Evolutionary conservation across 2,888 invertebrate genomes (phyloP), one percentile per base, ranked within the genome.

Genomic region (Deroplatys truncata): DNA sequence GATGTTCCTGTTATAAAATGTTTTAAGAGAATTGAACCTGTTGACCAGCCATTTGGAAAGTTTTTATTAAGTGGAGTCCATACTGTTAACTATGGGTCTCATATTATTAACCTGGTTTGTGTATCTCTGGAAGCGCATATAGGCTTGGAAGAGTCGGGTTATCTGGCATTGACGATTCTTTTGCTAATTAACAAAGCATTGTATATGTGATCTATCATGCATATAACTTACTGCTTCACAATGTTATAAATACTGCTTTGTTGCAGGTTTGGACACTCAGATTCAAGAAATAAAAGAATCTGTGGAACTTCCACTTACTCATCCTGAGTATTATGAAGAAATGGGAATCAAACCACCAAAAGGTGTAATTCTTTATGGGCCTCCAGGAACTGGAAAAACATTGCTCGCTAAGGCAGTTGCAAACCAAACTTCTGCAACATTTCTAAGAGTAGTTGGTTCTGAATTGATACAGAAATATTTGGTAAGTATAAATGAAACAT

Each of bases 321-420:
- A 99, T 94, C 99, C 99, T 0, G 99, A 99, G 93, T 99, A 99
- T 94, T 99, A 99, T 93, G 99, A 99, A 94, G 99, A 99, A 94
- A 99, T 99, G 99, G 99, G 99, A 86, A 99, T 99, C 92, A 98
- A 99, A 93, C 99, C 99, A 25, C 99, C 99, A 0, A 99, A 99
- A 93, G 99, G 99, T 91, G 99, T 99, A 0, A 99, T 99, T 92
- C 95, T 99, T 82, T 99, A 99, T 94, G 99, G 99, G 0, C 97
- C 98, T 28, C 99, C 99, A 0, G 99, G 99, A 85, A 99, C 99
- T 28, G 99, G 99, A 88, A 99, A 99, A 94, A 99, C 99, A 0
- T 94, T 99, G 84, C 94, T 99, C 89, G 99, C 99, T 15, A 99
- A 99, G 94, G 99, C 99, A 31, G 99, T 99, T 0, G 99, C 99